Percentiles rank a stretch among this genome's conserved stretches.
Conservation (phyloP, 2,888 invertebrate species). For the Drosophila picticornis region DNA sequence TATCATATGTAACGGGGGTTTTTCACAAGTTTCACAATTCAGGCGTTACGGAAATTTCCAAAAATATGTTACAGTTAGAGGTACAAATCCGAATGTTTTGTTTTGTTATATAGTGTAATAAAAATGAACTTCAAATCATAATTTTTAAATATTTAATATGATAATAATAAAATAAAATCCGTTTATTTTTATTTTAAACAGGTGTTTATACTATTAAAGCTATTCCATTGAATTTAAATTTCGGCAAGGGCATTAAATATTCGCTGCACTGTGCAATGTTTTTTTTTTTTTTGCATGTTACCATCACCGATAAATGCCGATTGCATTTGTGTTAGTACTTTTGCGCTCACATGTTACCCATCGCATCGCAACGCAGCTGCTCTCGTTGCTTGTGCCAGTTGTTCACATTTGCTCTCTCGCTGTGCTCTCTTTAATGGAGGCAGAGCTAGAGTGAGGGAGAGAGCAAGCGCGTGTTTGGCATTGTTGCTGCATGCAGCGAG, state of each 20-base stretch:
- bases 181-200: background rate
- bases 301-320: constrained; percentile 51
- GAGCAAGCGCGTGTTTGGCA: constrained; percentile 27
- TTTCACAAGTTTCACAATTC: too few relatives aligned
- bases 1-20: background rate
- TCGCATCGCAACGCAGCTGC: constrained; percentile 39
- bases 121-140: background rate
- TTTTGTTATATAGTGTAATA: background rate
- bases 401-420: constrained; percentile 6
- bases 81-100: too few relatives aligned
- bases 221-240: background rate
- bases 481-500: constrained; percentile 51
- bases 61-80: background rate
- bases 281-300: constrained; percentile 32
- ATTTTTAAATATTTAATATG: background rate
- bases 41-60: background rate
- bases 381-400: constrained; percentile 24
- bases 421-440: constrained; percentile 2
- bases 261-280: background rate
- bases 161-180: background rate
- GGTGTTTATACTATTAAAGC: background rate
- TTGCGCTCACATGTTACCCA: constrained; percentile 61
- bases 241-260: constrained; percentile 18
- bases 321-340: constrained; percentile 52
- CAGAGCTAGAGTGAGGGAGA: constrained; percentile 22